These are phyloP conservation scores for Rhabdomys pumilio DNA, from an alignment of 2,797 vertebrate genomes.

Conservation along the genomic window DNA sequence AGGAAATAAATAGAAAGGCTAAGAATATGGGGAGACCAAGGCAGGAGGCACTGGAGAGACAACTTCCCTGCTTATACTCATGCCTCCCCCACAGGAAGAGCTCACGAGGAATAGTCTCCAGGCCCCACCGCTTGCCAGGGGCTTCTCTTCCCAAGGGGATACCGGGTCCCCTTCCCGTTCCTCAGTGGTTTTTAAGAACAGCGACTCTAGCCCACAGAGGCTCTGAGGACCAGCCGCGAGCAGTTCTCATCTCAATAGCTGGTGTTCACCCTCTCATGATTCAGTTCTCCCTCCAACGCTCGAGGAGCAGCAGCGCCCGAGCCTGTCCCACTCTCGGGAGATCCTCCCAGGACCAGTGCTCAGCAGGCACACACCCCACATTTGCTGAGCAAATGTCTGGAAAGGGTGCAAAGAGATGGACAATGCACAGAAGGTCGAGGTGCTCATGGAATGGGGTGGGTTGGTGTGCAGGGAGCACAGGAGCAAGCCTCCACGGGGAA, in stretches of 20 bases:
- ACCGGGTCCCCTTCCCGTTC: not conserved
- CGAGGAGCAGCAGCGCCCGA: not conserved
- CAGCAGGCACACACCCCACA: not conserved
- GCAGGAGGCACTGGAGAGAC: slow-evolving; percentile 61
- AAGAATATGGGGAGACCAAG: slow-evolving; percentile 37
- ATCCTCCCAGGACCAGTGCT: not conserved
- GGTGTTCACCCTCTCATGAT: not conserved
- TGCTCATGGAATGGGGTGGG: not conserved
- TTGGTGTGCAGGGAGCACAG: not conserved
- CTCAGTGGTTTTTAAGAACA: slow-evolving; percentile 61
- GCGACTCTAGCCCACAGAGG: slow-evolving; percentile 52
- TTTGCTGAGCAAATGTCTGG: not conserved
- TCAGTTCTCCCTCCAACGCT: not conserved
- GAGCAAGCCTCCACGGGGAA: slow-evolving; percentile 64
- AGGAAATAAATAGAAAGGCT: slow-evolving; percentile 85
- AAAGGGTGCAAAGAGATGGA: not conserved
- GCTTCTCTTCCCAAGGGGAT: slow-evolving; percentile 12
- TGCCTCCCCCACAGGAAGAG: slow-evolving; percentile 35
- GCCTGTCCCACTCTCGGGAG: not conserved
- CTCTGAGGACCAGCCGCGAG: slow-evolving; percentile 55
- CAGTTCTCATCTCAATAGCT: slow-evolving; percentile 37
- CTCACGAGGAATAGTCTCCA: slow-evolving; percentile 56
- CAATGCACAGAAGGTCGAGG: not conserved
- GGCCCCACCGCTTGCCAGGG: slow-evolving; percentile 8
- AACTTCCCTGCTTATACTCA: not conserved